Percentiles rank a stretch among this genome's conserved stretches.
Conservation (phyloP, 2,113 vertebrate genomes). For the Indri indri region DNA sequence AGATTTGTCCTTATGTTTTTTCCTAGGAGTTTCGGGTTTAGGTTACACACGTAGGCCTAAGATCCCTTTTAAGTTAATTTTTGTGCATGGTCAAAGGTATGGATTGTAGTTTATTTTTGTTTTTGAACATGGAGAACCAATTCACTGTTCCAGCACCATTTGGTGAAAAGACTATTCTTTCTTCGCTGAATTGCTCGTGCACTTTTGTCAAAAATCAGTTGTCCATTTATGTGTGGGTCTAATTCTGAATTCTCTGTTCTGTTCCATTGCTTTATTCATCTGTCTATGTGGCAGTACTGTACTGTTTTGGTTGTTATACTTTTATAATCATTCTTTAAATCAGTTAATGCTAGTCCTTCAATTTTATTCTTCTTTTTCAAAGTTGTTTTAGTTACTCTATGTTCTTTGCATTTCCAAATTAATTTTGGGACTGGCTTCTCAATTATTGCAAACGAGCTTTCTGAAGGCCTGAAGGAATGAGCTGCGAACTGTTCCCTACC, state of each 20-base stretch:
- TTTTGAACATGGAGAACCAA: background rate
- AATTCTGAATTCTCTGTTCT: background rate
- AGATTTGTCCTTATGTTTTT: background rate
- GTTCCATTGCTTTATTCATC: background rate
- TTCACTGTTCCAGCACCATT: background rate
- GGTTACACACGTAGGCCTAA: background rate
- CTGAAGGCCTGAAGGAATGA: background rate
- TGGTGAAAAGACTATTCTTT: background rate
- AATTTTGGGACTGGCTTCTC: background rate
- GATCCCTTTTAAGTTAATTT: background rate
- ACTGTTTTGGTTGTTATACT: background rate
- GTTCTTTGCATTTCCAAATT: background rate
- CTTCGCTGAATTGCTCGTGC: background rate
- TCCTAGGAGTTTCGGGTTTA: background rate
- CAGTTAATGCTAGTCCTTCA: background rate
- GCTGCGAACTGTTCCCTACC: background rate
- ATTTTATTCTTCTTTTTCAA: background rate
- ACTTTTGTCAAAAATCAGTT: background rate
- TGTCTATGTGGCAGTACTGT: fast-evolving
- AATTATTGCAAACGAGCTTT: background rate
- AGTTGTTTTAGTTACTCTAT: background rate
- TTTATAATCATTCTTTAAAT: background rate
- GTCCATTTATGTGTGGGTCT: background rate
- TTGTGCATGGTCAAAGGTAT: background rate
- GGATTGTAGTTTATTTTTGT: background rate